Evolutionary conservation across 2,113 vertebrate species (phyloP), one percentile per base, ranked within the genome.

Genomic region (Phocoena sinus): DNA sequence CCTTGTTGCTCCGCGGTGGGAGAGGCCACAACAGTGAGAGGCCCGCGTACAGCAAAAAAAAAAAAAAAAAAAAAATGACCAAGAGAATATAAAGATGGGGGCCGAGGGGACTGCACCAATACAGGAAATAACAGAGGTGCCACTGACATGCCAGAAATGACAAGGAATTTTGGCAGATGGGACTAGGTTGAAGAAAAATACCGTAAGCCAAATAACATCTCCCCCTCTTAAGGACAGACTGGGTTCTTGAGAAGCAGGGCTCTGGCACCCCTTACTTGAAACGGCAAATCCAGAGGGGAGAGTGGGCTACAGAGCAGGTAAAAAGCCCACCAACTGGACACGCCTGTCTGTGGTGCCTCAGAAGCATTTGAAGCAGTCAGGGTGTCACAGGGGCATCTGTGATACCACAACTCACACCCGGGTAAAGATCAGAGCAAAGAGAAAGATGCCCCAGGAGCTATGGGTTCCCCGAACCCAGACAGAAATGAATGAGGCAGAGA

Each of bases 161-260:
- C n/a, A 73, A 23, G 53, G 33, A 38, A 71, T 60, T 62, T 73
- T 13, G 17, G 87, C 56, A 63, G 17, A 73, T 1, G 8, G n/a
- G 73, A 53, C 21, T 28, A 82, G 31, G 67, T 0, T 67, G 38
- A 47, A 86, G 60, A 81, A 65, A 83, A 81, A 41, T 1, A n/a
- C 26, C 1, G 0, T 23, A 15, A 65, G 14, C 44, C 47, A 53
- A 71, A 81, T 0, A 6, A 33, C 13, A n/a, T 18, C 10, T 20
- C 53, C 2, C 26, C 17, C 12, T 81, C 33, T 11, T 65, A 76
- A 70, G 80, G 65, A 56, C 1, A 56, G 20, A 14, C 6, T 62
- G 50, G 10, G 23, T 23, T 47, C 63, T 58, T 60, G 53, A 65
- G 53, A 87, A 82, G 38, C 33, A 25, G 38, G 84, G 60, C 38